These are phyloP conservation scores for Physeter macrocephalus DNA, from an alignment of 2,113 vertebrate genomes.

Conservation along the genomic window DNA sequence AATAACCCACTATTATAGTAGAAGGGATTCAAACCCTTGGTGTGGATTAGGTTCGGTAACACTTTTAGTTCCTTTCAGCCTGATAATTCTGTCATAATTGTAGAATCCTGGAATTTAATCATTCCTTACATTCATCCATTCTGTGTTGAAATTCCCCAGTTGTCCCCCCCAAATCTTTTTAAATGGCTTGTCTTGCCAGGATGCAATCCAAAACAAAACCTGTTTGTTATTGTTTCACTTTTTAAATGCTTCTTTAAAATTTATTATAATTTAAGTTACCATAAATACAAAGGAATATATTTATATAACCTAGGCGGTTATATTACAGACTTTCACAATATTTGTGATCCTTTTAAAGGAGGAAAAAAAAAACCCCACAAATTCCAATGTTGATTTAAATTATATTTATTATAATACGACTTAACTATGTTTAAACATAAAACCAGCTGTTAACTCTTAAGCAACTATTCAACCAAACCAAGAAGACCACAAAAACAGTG, in stretches of 20 bases:
- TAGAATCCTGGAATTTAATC: not conserved
- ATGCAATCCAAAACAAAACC: not conserved
- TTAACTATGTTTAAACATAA: not conserved
- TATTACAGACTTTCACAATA: not conserved
- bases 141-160: not conserved
- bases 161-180: not conserved
- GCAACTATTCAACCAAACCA: not conserved
- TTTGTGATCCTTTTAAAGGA: not conserved
- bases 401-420: not conserved
- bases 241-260: not conserved
- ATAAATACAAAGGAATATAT: not conserved
- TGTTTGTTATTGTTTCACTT: not conserved
- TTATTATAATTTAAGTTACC: not conserved
- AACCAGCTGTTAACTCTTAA: not conserved
- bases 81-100: not conserved
- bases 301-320: not conserved
- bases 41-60: not conserved
- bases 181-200: not conserved
- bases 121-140: not conserved
- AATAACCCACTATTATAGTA: not conserved
- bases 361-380: not conserved
- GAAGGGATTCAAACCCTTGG: not conserved
- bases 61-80: not conserved
- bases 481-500: not conserved
- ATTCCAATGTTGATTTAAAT: not conserved